Evolutionary conservation across 2,797 vertebrate genomes (phyloP).

Genomic region (Acanthis flammea): DNA sequence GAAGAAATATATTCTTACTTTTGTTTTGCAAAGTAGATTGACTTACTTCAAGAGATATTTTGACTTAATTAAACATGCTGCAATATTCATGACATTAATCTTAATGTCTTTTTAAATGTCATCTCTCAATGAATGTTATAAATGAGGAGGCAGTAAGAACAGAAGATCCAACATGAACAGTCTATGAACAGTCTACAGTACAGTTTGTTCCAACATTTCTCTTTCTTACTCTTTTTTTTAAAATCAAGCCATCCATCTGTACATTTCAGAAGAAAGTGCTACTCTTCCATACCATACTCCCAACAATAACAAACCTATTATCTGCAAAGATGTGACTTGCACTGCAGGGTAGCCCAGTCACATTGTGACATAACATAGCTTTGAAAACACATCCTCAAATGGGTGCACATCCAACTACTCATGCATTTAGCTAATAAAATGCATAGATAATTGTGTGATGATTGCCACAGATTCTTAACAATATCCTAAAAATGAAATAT

Average conservation of each 20-base stretch:
- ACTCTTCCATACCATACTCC: neutral
- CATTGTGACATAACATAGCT: neutral
- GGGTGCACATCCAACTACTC: neutral
- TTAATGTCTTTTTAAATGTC: constrained; percentile 15
- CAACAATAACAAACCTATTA: neutral
- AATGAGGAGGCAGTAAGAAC: constrained; percentile 9
- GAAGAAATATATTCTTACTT: neutral
- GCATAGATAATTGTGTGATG: neutral
- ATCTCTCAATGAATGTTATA: neutral
- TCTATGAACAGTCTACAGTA: neutral
- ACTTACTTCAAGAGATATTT: neutral
- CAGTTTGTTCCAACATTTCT: neutral
- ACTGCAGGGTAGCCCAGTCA: neutral
- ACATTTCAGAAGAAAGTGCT: neutral
- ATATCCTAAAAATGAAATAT: neutral
- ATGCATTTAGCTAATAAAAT: neutral
- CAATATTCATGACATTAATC: neutral
- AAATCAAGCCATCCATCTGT: neutral
- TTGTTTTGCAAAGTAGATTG: neutral
- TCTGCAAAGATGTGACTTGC: neutral
- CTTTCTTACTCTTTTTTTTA: neutral
- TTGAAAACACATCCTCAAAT: neutral
- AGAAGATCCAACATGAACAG: neutral
- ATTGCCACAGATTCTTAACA: neutral
- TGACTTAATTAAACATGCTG: neutral